These are phyloP conservation scores for Psittacula derbiana DNA, from an alignment of 2,797 vertebrate species.

Conservation along the genomic window DNA sequence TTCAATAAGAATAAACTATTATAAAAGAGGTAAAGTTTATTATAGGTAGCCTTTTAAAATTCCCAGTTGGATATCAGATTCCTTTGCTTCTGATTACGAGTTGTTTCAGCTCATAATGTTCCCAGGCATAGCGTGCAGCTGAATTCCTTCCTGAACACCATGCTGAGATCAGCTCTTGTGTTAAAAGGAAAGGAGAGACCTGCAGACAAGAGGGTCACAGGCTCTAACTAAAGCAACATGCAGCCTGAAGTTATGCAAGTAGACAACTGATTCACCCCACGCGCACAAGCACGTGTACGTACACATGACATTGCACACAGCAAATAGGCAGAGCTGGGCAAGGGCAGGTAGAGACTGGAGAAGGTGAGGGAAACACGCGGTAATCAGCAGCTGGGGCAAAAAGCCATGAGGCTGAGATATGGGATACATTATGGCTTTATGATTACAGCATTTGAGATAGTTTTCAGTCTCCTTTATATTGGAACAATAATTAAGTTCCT, in stretches of 20 bases:
- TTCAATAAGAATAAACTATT: background rate
- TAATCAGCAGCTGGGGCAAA: background rate
- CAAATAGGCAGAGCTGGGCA: background rate
- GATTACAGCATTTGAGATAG: background rate
- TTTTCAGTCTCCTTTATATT: background rate
- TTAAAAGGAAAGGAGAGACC: background rate
- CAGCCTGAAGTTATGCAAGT: background rate
- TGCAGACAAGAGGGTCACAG: background rate
- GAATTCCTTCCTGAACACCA: background rate
- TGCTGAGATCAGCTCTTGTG: background rate
- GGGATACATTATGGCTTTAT: background rate
- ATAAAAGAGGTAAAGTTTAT: background rate
- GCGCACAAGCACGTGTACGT: fast-evolving
- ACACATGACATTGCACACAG: background rate
- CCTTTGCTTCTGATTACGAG: background rate
- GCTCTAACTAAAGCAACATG: background rate
- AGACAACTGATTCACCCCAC: background rate
- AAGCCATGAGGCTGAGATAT: background rate
- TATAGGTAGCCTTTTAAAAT: background rate
- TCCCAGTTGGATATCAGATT: background rate
- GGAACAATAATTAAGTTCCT: background rate
- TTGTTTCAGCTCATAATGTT: background rate
- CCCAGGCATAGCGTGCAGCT: background rate
- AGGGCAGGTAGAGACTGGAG: background rate
- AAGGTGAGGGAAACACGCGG: background rate